Base-by-base conservation (phyloP, 2,888 invertebrate species). In the Schizotus pectinicornis region DNA sequence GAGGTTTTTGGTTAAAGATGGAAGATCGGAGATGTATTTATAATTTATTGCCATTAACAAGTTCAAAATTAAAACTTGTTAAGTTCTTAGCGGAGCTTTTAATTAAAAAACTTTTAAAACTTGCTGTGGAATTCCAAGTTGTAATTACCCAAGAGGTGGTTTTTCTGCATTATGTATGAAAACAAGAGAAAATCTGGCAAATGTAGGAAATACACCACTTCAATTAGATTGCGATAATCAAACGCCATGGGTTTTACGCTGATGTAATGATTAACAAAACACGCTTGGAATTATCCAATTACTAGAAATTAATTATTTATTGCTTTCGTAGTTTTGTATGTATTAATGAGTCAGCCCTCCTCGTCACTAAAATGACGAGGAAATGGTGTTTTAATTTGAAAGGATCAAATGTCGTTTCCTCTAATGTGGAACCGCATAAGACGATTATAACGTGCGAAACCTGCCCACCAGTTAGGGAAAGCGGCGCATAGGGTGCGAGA, bases 21-120 rank as follows among this genome's bases (percentile, higher is more conserved):
- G 22, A 37, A 37, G 11, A 37, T 41, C 3, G 31, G 6, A 32
- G 13, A 43, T 33, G 22, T 43, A 43, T 43, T 43, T 9, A 31
- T 31, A 43, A 43, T 22, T 32, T 32, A 43, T 43, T 11, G 43
- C 32, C 33, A 43, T 43, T 43, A 43, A 43, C 43, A 43, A 43
- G 43, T 11, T 33, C 30, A 30, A 22, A 32, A 43, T 43, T 43
- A 32, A 43, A 43, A 43, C 43, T 43, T 43, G 33, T 30, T 33
- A 43, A 32, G 8, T 32, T 43, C 43, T 43, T 43, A 43, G 30
- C 43, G 11, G 33, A 43, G 43, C 43, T 43, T 43, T 43, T 43
- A 43, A 43, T 43, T 43, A 43, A 43, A 43, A 43, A 43, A 43
- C 43, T 43, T 43, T 43, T 3, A 33, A 43, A 43, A 43, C 32